Evolutionary conservation across 2,888 invertebrate genomes (phyloP), one percentile per base, ranked within the genome.

Genomic region (Pristionchus exspectatus): DNA sequence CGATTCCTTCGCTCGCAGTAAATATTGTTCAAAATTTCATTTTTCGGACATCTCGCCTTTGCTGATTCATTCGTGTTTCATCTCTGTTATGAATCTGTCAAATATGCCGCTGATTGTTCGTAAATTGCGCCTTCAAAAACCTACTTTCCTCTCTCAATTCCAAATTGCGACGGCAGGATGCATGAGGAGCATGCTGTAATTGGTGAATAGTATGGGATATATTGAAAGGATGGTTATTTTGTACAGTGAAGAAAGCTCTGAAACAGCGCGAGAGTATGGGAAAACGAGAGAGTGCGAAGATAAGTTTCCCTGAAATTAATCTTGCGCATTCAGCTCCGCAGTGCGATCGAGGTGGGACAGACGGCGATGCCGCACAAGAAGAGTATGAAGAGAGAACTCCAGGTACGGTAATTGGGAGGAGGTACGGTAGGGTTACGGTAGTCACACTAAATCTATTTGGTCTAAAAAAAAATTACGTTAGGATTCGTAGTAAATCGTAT

Each of bases 341-440:
- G 38, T 30, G 30, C 33, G 33, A 38, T 74, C 33, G 74, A 74
- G 74, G 74, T 74, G 16, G 38, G 30, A 5, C 74, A 74, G 74
- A 74, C 74, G 33, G 74, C 74, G 74, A 33, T 33, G 30, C 74
- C 74, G 44, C 21, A 50, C n/a, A 12, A 77, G 77, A 77, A 77
- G 77, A n/a, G 44, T 44, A 77, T 44, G 77, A 44, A 9, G 77
- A 77, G 77, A 50, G 44, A 77, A 12, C 24, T 44, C 1, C 77
- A 44, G 77, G 44, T 44, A 44, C 24, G 44, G 72, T 33, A 72
- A 12, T 1, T 12, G 21, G n/a, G 72, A 3, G 30, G 72, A 27
- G 27, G n/a, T 72, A 72, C 18, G n/a, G 33, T 14, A 72, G 33
- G 72, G 27, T 66, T 66, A n/a, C 27, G 27, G 9, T 66, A 27